These are phyloP conservation scores for Carassius gibelio DNA, from an alignment of 2,113 vertebrate species.

Conservation along the genomic window DNA sequence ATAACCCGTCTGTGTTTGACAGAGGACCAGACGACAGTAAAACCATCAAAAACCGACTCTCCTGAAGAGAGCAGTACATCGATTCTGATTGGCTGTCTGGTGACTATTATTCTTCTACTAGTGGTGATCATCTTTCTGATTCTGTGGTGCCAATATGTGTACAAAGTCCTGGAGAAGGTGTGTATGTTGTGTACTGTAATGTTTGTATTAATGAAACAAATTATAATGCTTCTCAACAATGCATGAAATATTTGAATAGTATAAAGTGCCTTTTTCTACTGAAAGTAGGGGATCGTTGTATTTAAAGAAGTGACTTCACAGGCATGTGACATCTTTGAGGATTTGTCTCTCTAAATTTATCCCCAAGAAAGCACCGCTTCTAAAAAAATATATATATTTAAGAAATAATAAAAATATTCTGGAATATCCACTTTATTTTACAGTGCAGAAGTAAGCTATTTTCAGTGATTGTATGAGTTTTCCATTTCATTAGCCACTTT, in stretches of 20 bases:
- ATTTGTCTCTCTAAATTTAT: too few species aligned
- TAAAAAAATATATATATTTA: too few species aligned
- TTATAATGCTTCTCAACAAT: neutral
- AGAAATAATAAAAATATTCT: too few species aligned
- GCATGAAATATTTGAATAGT: neutral
- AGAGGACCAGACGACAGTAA: conserved; percentile 61
- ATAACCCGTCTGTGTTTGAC: neutral
- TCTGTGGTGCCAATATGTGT: conserved; percentile 89
- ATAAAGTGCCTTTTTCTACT: neutral
- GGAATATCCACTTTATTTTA: too few species aligned
- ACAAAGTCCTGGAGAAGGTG: conserved; percentile 88
- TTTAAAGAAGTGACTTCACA: too few species aligned
- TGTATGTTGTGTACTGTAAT: neutral
- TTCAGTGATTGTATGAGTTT: too few species aligned
- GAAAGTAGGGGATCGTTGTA: too few species aligned
- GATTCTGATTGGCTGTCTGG: conserved; percentile 86
- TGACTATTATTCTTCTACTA: conserved; percentile 89
- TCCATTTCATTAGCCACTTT: too few species aligned
- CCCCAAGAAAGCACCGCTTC: too few species aligned
- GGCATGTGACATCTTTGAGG: too few species aligned
- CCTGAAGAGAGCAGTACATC: conserved; percentile 79
- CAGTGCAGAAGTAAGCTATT: too few species aligned
- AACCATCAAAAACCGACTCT: conserved; percentile 67
- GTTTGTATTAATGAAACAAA: neutral
- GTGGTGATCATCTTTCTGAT: conserved; percentile 87